Conservation (phyloP, 1,140 invertebrate genomes). For the Mesaphorura yosii region DNA sequence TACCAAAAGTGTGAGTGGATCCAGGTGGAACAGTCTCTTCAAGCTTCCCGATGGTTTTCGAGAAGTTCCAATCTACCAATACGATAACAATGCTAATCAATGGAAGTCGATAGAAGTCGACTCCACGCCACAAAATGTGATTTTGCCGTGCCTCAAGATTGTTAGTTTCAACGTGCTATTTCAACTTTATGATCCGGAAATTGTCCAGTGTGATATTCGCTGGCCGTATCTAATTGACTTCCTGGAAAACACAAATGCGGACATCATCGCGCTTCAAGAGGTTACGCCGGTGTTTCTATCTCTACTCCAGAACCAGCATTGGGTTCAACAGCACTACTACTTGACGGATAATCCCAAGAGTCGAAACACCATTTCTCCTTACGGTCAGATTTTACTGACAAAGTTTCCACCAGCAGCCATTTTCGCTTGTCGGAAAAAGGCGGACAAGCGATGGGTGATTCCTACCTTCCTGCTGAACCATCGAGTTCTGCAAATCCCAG, state of each 20-base stretch:
- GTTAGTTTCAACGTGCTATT: conserved; percentile 4
- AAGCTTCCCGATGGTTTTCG: neutral
- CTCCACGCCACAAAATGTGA: neutral
- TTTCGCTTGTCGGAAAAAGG: conserved; percentile 3
- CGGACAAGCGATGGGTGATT: conserved; percentile 3
- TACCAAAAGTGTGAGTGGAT: neutral
- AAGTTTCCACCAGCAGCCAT: neutral
- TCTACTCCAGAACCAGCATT: neutral
- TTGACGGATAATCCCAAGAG: neutral
- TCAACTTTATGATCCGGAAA: conserved; percentile 2
- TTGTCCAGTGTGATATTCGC: neutral
- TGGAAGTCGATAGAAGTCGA: neutral
- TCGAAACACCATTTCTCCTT: neutral
- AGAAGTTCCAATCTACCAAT: neutral
- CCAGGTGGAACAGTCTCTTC: neutral
- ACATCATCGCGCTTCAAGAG: conserved; percentile 7
- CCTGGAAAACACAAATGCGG: conserved; percentile 1
- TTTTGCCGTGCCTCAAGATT: neutral
- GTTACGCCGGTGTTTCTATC: neutral
- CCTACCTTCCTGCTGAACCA: neutral
- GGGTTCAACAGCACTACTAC: neutral
- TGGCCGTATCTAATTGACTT: conserved; percentile 11
- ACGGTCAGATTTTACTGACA: conserved; percentile 5
- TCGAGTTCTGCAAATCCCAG: neutral
- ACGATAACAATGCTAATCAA: neutral